A percentile compares a stretch with the other conserved stretches of the same genome.
Conservation (phyloP, 2,113 vertebrate species). For the Grantiella picta region DNA sequence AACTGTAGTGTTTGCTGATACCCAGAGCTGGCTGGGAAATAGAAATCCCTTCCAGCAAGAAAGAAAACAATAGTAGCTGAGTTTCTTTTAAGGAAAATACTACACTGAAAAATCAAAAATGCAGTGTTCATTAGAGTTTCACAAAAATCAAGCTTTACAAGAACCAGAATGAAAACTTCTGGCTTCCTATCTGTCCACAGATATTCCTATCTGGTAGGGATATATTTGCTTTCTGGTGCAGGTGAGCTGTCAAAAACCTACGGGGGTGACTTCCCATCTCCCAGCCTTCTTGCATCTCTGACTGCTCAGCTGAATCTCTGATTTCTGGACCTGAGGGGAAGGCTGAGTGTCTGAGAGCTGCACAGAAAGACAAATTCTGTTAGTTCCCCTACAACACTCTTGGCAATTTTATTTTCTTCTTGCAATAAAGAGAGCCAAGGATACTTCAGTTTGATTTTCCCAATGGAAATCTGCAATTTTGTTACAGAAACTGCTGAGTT, state of each 20-base stretch:
- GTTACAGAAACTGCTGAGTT: conserved; percentile 41
- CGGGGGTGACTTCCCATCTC: not conserved
- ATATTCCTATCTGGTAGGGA: not conserved
- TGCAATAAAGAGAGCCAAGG: not conserved
- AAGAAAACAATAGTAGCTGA: conserved; percentile 2
- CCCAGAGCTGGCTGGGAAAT: not conserved
- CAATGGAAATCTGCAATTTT: conserved; percentile 33
- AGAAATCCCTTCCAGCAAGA: not conserved
- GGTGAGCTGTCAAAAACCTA: not conserved
- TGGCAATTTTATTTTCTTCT: not conserved
- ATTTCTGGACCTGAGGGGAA: not conserved
- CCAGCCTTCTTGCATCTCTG: not conserved
- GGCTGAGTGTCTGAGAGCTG: not conserved
- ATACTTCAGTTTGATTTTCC: conserved; percentile 33
- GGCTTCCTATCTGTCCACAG: not conserved
- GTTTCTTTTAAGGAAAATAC: not conserved
- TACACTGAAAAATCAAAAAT: not conserved
- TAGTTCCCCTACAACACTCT: not conserved
- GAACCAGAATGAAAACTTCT: not conserved
- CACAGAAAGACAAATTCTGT: not conserved
- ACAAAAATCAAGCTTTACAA: not conserved
- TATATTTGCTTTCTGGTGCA: not conserved
- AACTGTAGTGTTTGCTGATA: conserved; percentile 17
- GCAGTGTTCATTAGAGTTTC: not conserved
- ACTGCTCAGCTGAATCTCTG: not conserved